phyloP scores from a whole-genome alignment of 2,797 vertebrate species.

The Octomys mimax region DNA sequence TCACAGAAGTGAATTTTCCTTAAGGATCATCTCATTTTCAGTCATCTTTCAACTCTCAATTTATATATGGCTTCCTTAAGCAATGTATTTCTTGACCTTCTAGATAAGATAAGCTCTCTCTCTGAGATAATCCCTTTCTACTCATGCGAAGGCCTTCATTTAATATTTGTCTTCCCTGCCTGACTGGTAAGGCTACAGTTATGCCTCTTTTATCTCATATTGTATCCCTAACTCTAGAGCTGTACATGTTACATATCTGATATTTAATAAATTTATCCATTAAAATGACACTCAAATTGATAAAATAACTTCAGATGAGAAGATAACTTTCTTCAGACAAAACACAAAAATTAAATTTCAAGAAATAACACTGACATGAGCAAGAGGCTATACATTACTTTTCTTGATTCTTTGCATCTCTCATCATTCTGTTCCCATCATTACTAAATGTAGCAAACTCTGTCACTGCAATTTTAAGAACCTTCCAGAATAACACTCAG shows the following conservation, averaged over 20 bases:
- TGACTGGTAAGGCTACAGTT: constrained; percentile 15
- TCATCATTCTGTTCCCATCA: constrained; percentile 62
- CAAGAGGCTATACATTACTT: not conserved
- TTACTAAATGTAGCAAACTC: constrained; percentile 62
- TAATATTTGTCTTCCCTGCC: constrained; percentile 14
- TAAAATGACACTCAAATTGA: constrained; percentile 27
- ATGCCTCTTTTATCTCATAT: not conserved
- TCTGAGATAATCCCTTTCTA: not conserved
- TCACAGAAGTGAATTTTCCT: not conserved
- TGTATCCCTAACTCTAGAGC: not conserved
- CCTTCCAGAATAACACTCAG: constrained; percentile 48
- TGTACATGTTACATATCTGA: not conserved
- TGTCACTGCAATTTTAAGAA: constrained; percentile 45
- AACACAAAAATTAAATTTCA: constrained; percentile 26
- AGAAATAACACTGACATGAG: not conserved
- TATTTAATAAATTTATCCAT: not conserved
- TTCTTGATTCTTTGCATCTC: not conserved
- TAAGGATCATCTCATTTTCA: not conserved
- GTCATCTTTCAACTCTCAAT: not conserved
- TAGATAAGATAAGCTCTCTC: not conserved
- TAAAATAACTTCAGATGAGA: not conserved
- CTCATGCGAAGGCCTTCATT: not conserved
- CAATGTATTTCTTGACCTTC: not conserved
- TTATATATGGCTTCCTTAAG: not conserved
- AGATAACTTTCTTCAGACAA: not conserved